Conservation (phyloP, 1,140 invertebrate genomes). For the Dendrolimus punctatus region DNA sequence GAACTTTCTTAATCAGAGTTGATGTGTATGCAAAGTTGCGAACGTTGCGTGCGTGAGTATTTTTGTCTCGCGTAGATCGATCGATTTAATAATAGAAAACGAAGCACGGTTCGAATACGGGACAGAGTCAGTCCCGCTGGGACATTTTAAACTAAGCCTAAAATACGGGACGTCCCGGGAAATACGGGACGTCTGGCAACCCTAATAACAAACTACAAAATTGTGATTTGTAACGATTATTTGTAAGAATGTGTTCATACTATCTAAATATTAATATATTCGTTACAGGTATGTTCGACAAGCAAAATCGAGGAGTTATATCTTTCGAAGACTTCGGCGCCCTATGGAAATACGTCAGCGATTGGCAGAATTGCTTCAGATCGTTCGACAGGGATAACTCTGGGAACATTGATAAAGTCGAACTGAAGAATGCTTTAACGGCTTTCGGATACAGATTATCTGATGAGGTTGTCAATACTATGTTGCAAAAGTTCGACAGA, state of each 20-base stretch:
- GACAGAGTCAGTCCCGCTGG: too few relatives aligned
- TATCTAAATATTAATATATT: not conserved
- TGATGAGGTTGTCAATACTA: slow-evolving; percentile 85
- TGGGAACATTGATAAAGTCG: slow-evolving; percentile 94
- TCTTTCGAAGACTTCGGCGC: slow-evolving; percentile 96
- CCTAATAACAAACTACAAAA: too few relatives aligned
- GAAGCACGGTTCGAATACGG: too few relatives aligned
- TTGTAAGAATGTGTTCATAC: not conserved
- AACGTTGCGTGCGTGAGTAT: too few relatives aligned
- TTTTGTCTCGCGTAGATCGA: too few relatives aligned
- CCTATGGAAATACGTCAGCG: slow-evolving; percentile 98
- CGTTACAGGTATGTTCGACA: slow-evolving; percentile 96
- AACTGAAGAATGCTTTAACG: slow-evolving; percentile 91
- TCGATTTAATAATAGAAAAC: too few relatives aligned
- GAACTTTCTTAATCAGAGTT: too few relatives aligned
- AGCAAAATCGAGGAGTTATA: slow-evolving; percentile 89
- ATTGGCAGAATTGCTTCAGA: slow-evolving; percentile 97
- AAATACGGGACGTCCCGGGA: too few relatives aligned
- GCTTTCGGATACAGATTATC: slow-evolving; percentile 95
- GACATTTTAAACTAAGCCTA: too few relatives aligned
- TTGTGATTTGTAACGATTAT: too few relatives aligned
- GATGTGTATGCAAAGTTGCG: too few relatives aligned
- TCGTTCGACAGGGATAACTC: slow-evolving; percentile 96
- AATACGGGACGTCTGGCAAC: too few relatives aligned
- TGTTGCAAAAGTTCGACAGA: slow-evolving; percentile 95